phyloP scores from a whole-genome alignment of 2,797 vertebrate species.

The Eulemur rubriventer region DNA sequence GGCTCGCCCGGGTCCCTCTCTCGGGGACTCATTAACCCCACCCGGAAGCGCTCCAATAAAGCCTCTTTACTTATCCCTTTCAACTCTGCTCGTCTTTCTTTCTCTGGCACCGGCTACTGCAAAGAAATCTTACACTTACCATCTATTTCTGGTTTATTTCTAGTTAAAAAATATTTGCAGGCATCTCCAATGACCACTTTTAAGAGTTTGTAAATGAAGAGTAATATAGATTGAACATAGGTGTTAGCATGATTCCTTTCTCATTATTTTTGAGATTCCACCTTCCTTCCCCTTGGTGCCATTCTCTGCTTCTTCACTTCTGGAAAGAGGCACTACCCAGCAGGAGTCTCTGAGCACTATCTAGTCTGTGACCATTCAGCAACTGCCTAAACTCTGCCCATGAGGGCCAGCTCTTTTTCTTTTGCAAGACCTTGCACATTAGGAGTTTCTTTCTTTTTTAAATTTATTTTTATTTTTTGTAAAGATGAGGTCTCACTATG shows the following conservation, averaged over 20 bases:
- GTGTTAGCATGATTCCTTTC: background rate
- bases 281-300: background rate
- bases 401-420: background rate
- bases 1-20: too few relatives aligned
- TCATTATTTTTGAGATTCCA: background rate
- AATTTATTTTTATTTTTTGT: background rate
- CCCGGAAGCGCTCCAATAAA: too few relatives aligned
- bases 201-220: background rate
- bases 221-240: background rate
- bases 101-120: too few relatives aligned
- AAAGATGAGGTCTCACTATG: background rate
- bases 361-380: background rate
- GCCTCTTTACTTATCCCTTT: too few relatives aligned
- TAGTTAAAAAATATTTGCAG: background rate
- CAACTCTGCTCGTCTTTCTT: too few relatives aligned
- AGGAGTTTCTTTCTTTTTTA: background rate
- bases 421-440: background rate
- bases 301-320: constrained; percentile 4
- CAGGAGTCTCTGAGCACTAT: background rate
- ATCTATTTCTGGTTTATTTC: constrained; percentile 8
- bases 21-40: too few relatives aligned
- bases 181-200: background rate
- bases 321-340: background rate
- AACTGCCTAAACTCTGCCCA: constrained; percentile 8
- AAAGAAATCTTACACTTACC: too few relatives aligned